Percentiles rank a stretch among this genome's conserved stretches.
These are phyloP conservation scores for Orchestes rusci DNA, from an alignment of 2,888 invertebrate species.

Conservation along the genomic window DNA sequence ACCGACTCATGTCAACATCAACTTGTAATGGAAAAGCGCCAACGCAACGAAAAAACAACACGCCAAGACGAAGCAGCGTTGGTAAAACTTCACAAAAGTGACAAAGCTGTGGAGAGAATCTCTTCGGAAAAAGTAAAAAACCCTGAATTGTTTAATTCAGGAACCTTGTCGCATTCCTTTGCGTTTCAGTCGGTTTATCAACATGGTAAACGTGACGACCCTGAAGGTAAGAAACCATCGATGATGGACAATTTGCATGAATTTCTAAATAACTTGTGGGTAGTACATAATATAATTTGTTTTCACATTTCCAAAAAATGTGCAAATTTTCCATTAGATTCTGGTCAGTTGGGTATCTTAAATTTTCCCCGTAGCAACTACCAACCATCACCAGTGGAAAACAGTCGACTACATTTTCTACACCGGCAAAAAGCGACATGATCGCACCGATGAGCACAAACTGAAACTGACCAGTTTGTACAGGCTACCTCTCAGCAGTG, in stretches of 20 bases:
- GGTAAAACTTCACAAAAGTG: conserved; percentile 36
- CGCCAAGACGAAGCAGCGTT: conserved; percentile 24
- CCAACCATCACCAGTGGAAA: conserved; percentile 67
- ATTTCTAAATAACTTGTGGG: too few relatives aligned
- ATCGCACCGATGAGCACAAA: conserved; percentile 40
- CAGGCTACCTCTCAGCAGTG: conserved; percentile 53
- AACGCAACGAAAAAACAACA: conserved; percentile 19
- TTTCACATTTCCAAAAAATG: neutral
- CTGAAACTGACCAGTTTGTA: conserved; percentile 57
- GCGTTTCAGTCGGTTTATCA: conserved; percentile 63
- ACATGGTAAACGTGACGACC: conserved; percentile 43
- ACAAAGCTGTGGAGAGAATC: conserved; percentile 12
- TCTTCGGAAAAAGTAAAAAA: conserved; percentile 28
- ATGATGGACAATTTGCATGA: too few relatives aligned
- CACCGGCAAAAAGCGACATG: conserved; percentile 39
- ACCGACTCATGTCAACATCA: conserved; percentile 44
- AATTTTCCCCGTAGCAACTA: conserved; percentile 54
- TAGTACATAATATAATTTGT: too few relatives aligned
- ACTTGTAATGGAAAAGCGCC: conserved; percentile 30
- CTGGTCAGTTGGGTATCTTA: neutral
- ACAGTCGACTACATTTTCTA: conserved; percentile 92
- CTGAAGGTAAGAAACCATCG: too few relatives aligned
- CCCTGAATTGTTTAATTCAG: conserved; percentile 51
- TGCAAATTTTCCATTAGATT: neutral
- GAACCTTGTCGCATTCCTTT: conserved; percentile 58